Evolutionary conservation across 2,797 vertebrate species (phyloP), one percentile per base, ranked within the genome.

Genomic region (Eutrigla gurnardus): DNA sequence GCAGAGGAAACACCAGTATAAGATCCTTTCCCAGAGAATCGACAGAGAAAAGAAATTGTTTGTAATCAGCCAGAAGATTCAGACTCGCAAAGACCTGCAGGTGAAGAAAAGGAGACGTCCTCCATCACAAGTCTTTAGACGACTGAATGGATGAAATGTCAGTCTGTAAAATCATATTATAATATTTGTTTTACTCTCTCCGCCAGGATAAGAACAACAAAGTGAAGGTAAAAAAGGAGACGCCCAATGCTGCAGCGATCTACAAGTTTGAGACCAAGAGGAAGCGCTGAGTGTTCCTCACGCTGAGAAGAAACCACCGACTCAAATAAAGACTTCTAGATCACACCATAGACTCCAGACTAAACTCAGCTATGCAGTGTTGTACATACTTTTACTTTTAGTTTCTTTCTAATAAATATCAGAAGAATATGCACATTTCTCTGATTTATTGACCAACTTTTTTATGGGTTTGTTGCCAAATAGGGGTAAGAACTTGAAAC

Each of bases 41-140:
- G 95, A 97, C 64, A 89, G 98, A 33, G 98, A 99, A 78, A 97
- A 95, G 91, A 93, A 96, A 85, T 91, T 99, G 95, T 99, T 97
- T 73, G 89, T 98, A 52, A 92, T 98, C 73, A 91, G 94, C 14
- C 97, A 99, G 94, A 99, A 99, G 92, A 97, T 99, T 88, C 98
- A 99, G 90, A 95, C 96, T 4, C 95, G 95, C 39, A 98, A 97
- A 91, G 98, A 99, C 90, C 92, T 99, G 6, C 77, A 97, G 96
- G 97, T 99, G 88, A 88, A 75, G 58, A 69, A 1, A 2, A 35
- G 5, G 18, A 12, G 11, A 2, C 6, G 6, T 32, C 33, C 4
- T 49, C 14, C 4, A 37, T 46, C 13, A 15, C 13, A 6, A 40
- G 25, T 25, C 25, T 25, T 25, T 25, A 25, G 25, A 25, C 25